These are phyloP conservation scores for Scaeva pyrastri DNA, from an alignment of 2,888 invertebrate species.

Conservation along the genomic window DNA sequence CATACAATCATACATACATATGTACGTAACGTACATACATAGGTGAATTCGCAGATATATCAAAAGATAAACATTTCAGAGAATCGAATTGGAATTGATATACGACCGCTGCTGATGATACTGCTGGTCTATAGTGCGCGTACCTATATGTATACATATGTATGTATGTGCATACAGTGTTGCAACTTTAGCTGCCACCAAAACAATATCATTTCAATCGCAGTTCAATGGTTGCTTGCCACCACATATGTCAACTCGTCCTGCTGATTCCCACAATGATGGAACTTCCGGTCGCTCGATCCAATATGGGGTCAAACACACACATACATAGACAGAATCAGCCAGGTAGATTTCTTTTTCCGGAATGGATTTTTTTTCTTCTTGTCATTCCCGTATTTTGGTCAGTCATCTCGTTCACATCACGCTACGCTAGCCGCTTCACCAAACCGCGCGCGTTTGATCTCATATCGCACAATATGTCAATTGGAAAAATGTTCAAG, in stretches of 20 bases:
- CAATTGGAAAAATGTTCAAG: conserved; percentile 65
- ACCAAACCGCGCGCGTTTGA: conserved; percentile 37
- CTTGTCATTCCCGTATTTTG: background rate
- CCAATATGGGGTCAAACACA: background rate
- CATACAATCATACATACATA: background rate
- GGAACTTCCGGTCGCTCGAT: conserved; percentile 31
- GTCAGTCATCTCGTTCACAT: conserved; percentile 66
- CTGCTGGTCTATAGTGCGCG: too few relatives aligned
- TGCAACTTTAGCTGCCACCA: conserved; percentile 59
- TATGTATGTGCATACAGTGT: background rate
- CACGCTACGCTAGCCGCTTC: conserved; percentile 12
- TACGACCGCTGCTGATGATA: conserved; percentile 51
- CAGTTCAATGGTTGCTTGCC: conserved; percentile 64
- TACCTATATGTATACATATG: too few relatives aligned
- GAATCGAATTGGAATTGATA: conserved; percentile 65
- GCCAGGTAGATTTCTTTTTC: conserved; percentile 37
- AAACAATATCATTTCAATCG: conserved; percentile 75
- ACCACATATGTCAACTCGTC: conserved; percentile 67
- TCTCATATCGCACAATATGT: conserved; percentile 69
- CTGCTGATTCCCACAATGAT: conserved; percentile 60
- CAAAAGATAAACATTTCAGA: conserved; percentile 37
- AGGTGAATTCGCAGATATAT: background rate
- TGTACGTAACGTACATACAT: too few relatives aligned
- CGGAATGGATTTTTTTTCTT: conserved; percentile 42
- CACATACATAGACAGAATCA: too few relatives aligned